Base-by-base conservation (phyloP, 2,797 vertebrate genomes). In the Antrozous pallidus region DNA sequence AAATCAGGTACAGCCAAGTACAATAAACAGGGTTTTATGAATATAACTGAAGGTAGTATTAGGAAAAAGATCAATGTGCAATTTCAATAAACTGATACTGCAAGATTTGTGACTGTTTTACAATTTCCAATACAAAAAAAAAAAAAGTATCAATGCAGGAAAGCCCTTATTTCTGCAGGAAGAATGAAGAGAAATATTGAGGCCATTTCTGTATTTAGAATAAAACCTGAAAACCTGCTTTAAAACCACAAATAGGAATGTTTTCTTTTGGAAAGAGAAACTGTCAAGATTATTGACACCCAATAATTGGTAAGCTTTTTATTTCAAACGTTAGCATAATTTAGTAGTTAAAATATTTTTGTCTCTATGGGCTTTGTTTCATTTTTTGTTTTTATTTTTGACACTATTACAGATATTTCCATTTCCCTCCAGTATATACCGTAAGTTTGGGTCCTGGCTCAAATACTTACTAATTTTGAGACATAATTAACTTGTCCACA, bases 1-100 rank as follows among this genome's bases (percentile, higher is more conserved):
- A 96, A 88, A 78, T 28, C 56, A 96, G 97, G 71, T 96, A 93
- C 47, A 96, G 96, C 87, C 94, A 95, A 96, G 95, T 78, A 84
- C 3, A 63, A 74, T 91, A 80, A 94, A 93, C 28, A 77, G 20
- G 17, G 5, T 47, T 95, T 86, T 91, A 86, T 82, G 31, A 93
- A 67, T 83, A 69, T 89, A 96, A 93, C 31, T 38, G 47, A 91
- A 92, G 22, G 38, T 38, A 82, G 22, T 42, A 4, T 70, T 71
- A 54, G 73, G 24, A 13, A 87, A 85, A 92, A 42, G 14, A 84
- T 89, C 14, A 80, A 92, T 88, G 93, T 93, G 26, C 80, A 85
- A 20, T 86, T 42, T 84, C 20, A 85, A 90, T 73, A 73, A 63
- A 63, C 33, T 61, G 22, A 70, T 61, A 80, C 54, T 36, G 7